Base-by-base conservation (phyloP, 2,797 vertebrate genomes). In the Hafferia zeledoni region DNA sequence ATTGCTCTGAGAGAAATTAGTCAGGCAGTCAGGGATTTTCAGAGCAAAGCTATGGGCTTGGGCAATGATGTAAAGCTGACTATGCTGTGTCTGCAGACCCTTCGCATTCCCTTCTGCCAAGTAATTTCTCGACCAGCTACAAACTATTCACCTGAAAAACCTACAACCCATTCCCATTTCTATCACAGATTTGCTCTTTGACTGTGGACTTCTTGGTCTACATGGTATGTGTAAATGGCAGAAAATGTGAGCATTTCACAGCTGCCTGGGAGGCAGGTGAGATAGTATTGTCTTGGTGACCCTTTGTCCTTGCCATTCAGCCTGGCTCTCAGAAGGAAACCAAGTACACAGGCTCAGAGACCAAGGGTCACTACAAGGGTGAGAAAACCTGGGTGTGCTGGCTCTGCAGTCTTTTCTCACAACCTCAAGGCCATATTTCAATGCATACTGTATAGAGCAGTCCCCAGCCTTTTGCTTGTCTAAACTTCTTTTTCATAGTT, bases 1-100 rank as follows among this genome's bases (percentile, higher is more conserved):
- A 93, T 94, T 88, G 71, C 74, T 87, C 67, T 70, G 78, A 87
- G 71, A 90, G 75, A 56, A 89, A 84, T 93, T 70, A 90, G 47
- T 67, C 75, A 84, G 67, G 31, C 70, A 87, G 44, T 18, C 59
- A 79, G 67, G 44, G 71, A 71, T 87, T 89, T 88, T 93, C 86
- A 93, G 89, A 90, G 63, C 28, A 1, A 19, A 60, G 52, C 59
- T 79, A 12, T 18, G 63, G 65, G 78, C 78, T 90, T 94, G 93
- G 49, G 88, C 67, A 86, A 33, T 57, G 75, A 92, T 87, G 60
- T 89, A 92, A 89, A 87, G 13, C 93, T 74, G 68, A 4, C 30
- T 95, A 4, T 56, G 63, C 43, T 81, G 65, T n/a, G 5, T 63
- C 35, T 90, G 61, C 70, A 84, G 20, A 35, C 41, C 41, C 41